These are phyloP conservation scores for Monarcha castaneiventris DNA, from an alignment of 2,113 vertebrate species.

Conservation along the genomic window DNA sequence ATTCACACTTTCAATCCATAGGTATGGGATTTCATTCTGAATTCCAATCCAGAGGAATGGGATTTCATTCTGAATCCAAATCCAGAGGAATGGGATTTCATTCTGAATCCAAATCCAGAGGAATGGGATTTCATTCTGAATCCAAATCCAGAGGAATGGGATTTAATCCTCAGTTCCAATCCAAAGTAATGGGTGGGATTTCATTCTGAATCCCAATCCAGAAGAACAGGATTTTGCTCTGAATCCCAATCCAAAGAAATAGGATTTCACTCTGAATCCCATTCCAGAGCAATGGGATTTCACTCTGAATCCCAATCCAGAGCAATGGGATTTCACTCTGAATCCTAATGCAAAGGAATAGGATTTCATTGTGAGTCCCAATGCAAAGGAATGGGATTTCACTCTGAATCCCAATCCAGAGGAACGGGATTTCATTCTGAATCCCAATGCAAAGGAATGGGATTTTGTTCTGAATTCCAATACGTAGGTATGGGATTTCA, in stretches of 20 bases:
- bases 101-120: too few relatives aligned
- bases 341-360: background rate
- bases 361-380: too few relatives aligned
- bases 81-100: background rate
- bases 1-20: rapidly evolving
- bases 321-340: background rate
- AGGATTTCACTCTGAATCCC: background rate
- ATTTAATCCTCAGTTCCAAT: background rate
- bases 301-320: too few relatives aligned
- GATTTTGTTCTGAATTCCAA: too few relatives aligned
- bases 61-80: background rate
- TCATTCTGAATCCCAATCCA: rapidly evolving
- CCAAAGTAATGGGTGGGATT: background rate
- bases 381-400: too few relatives aligned
- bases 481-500: too few relatives aligned
- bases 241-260: rapidly evolving
- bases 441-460: too few relatives aligned
- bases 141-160: rapidly evolving
- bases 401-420: background rate
- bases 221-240: rapidly evolving
- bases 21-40: rapidly evolving
- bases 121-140: too few relatives aligned
- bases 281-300: background rate
- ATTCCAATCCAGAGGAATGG: rapidly evolving
- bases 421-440: too few relatives aligned